Evolutionary conservation across 1,140 invertebrate species (phyloP).

Genomic region (Achroia grisella): DNA sequence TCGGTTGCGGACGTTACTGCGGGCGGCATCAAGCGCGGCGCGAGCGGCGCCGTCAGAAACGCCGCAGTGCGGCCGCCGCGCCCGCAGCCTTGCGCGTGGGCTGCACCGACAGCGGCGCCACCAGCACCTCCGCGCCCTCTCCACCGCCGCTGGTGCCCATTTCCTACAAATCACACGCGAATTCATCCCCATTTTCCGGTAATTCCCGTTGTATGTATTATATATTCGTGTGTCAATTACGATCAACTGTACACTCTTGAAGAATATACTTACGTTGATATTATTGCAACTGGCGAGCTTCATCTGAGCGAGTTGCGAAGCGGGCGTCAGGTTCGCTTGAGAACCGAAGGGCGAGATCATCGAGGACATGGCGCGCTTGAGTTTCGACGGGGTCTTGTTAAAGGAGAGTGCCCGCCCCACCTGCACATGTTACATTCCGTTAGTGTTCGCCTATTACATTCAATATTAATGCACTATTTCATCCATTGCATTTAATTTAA

Average conservation of each 20-base stretch:
- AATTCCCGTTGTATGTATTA: too few species aligned
- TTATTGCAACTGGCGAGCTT: slow-evolving; percentile 87
- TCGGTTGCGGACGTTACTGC: not conserved
- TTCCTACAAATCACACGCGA: slow-evolving; percentile 25
- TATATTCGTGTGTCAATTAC: too few species aligned
- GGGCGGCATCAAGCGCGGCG: slow-evolving; percentile 17
- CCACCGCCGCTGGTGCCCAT: slow-evolving; percentile 71
- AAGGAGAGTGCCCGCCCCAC: slow-evolving; percentile 94
- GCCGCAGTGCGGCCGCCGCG: slow-evolving; percentile 49
- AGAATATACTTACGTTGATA: slow-evolving; percentile 81
- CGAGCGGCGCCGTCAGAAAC: slow-evolving; percentile 57
- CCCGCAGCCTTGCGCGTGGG: slow-evolving; percentile 80
- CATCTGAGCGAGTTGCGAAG: slow-evolving; percentile 83
- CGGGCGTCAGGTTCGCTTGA: slow-evolving; percentile 82
- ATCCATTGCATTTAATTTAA: too few species aligned
- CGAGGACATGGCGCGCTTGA: slow-evolving; percentile 95
- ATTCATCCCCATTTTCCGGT: not conserved
- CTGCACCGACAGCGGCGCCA: slow-evolving; percentile 86
- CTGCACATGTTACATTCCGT: slow-evolving; percentile 27
- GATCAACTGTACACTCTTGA: too few species aligned
- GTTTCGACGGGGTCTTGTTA: slow-evolving; percentile 93
- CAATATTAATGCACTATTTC: not conserved
- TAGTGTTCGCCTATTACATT: too few species aligned
- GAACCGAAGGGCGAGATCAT: slow-evolving; percentile 91
- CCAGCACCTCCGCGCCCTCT: slow-evolving; percentile 77